A percentile compares a stretch with the other conserved stretches of the same genome.
Conservation (phyloP, 2,888 invertebrate species). For the Nomada ferruginata region DNA sequence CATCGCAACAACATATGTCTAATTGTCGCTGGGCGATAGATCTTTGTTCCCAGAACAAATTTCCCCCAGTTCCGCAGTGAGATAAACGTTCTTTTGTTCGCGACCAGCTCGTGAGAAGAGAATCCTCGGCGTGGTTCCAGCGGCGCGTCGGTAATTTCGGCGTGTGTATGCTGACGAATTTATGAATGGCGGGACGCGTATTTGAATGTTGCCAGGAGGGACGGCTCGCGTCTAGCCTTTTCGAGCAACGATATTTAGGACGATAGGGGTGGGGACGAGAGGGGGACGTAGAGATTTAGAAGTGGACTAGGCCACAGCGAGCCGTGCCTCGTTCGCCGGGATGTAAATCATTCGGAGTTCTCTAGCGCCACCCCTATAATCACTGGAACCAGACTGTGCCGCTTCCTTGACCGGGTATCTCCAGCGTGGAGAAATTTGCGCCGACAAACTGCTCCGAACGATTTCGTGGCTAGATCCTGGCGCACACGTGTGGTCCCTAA, state of each 20-base stretch:
- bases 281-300: conserved; percentile 75
- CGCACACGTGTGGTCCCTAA: conserved; percentile 49
- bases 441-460: conserved; percentile 39
- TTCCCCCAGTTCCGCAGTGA: background rate
- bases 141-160: conserved; percentile 75
- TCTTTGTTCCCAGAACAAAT: background rate
- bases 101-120: conserved; percentile 55
- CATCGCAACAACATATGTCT: background rate
- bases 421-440: conserved; percentile 59
- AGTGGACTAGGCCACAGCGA: conserved; percentile 73
- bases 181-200: conserved; percentile 81
- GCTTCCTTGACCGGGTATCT: conserved; percentile 66
- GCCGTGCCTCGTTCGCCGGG: conserved; percentile 65
- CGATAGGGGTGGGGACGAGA: conserved; percentile 27
- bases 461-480: conserved; percentile 32
- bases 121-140: conserved; percentile 25
- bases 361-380: conserved; percentile 84
- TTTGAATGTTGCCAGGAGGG: conserved; percentile 84
- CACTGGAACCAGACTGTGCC: conserved; percentile 74
- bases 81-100: conserved; percentile 25
- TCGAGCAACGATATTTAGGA: conserved; percentile 75
- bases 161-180: conserved; percentile 80
- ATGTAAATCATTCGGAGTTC: conserved; percentile 82
- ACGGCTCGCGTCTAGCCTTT: conserved; percentile 81
- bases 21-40: background rate